phyloP scores from a whole-genome alignment of 2,797 vertebrate genomes.

The Myotis vivesi region DNA sequence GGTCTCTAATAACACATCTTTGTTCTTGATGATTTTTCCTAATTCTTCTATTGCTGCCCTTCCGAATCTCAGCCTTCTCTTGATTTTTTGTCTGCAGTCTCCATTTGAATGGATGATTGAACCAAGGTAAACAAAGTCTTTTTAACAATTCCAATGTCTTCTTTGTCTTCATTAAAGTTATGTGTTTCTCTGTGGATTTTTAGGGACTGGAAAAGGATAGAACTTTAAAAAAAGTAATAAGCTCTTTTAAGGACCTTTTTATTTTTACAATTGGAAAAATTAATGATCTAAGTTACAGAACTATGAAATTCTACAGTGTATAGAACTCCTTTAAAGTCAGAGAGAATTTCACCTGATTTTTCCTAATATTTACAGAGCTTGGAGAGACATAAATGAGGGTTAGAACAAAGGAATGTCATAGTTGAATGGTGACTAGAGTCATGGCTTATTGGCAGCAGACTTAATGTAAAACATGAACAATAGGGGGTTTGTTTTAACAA shows the following conservation, averaged over 20 bases:
- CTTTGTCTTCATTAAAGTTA: neutral
- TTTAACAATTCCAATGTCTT: neutral
- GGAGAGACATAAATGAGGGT: neutral
- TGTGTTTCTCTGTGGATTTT: neutral
- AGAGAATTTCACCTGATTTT: constrained; percentile 21
- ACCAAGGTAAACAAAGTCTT: neutral
- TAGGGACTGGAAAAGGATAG: neutral
- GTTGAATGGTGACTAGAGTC: neutral
- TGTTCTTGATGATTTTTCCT: neutral
- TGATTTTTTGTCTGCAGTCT: neutral
- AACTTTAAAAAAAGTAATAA: neutral
- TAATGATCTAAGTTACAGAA: neutral
- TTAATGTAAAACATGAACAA: neutral
- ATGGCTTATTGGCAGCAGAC: neutral
- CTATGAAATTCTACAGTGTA: neutral
- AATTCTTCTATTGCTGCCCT: neutral
- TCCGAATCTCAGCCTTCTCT: neutral
- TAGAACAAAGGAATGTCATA: neutral
- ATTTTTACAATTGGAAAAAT: constrained; percentile 9
- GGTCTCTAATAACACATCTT: neutral
- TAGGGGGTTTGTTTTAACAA: constrained; percentile 18
- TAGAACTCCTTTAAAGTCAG: neutral
- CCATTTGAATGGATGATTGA: neutral
- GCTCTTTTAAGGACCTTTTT: neutral
- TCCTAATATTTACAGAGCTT: constrained; percentile 29